These are phyloP conservation scores for Tiliqua scincoides DNA, from an alignment of 2,113 vertebrate species.

Conservation along the genomic window DNA sequence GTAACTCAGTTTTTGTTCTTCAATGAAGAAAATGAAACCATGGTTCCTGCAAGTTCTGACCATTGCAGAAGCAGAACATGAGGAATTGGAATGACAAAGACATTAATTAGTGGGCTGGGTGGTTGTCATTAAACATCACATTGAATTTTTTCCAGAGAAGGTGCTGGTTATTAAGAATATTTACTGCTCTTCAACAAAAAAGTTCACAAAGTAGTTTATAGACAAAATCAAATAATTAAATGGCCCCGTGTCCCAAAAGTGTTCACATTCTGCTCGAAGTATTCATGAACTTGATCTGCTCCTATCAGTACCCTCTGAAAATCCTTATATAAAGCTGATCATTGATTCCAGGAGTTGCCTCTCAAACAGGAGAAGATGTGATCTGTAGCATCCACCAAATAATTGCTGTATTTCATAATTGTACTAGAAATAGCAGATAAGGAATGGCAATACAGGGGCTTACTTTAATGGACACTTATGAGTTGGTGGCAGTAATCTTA, in stretches of 20 bases:
- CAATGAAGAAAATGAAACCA: neutral
- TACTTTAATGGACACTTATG: neutral
- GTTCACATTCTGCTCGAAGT: neutral
- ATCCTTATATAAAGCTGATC: neutral
- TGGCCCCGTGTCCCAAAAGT: too few relatives aligned
- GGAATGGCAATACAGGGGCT: conserved; percentile 50
- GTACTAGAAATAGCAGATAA: conserved; percentile 53
- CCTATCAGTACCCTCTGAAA: neutral
- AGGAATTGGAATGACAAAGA: neutral
- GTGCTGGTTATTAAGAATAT: too few relatives aligned
- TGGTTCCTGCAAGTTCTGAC: neutral
- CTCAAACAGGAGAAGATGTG: conserved; percentile 5
- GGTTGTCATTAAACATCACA: neutral
- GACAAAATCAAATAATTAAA: too few relatives aligned
- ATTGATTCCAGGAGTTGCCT: conserved; percentile 36
- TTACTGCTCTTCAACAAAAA: too few relatives aligned
- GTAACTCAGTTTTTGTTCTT: neutral
- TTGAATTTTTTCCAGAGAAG: neutral
- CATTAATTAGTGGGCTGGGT: neutral
- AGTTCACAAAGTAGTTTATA: too few relatives aligned
- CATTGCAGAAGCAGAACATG: neutral
- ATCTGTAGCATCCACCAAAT: neutral
- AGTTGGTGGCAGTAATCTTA: neutral
- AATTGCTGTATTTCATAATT: conserved; percentile 44
- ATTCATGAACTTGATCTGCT: neutral